A percentile compares a stretch with the other conserved stretches of the same genome.
Conservation (phyloP, 37 sponge, comb jelly and placozoan genomes). For the Lycopodina hypogea region DNA sequence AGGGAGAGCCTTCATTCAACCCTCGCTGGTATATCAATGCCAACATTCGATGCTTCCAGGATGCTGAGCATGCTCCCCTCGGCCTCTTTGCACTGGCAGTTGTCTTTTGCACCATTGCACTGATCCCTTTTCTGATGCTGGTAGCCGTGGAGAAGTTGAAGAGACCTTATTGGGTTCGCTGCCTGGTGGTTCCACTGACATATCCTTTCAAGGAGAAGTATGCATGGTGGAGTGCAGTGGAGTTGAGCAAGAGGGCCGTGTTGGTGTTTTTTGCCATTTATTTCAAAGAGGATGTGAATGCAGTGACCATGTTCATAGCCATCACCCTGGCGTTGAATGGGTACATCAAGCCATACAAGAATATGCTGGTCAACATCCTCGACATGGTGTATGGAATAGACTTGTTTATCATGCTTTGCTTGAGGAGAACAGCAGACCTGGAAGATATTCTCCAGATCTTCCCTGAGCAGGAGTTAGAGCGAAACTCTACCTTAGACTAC, state of each 20-base stretch:
- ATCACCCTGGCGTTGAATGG: constrained; percentile 13
- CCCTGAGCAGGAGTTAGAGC: background rate
- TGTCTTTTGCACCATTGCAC: constrained; percentile 5
- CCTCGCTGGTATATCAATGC: constrained; percentile 62
- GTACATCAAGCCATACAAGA: constrained; percentile 44
- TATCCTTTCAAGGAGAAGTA: constrained; percentile 25
- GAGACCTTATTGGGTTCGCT: constrained; percentile 4
- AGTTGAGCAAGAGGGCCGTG: constrained; percentile 42
- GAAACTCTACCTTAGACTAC: too few species aligned
- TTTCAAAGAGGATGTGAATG: constrained; percentile 36
- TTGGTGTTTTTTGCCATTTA: constrained; percentile 30
- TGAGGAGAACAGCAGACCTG: constrained; percentile 32
- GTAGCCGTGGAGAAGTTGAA: background rate
- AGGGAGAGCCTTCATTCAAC: constrained; percentile 7
- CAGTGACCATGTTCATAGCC: constrained; percentile 14
- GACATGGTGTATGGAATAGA: constrained; percentile 26
- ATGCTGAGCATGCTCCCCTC: constrained; percentile 49
- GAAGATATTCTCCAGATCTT: constrained; percentile 7
- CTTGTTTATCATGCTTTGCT: constrained; percentile 30
- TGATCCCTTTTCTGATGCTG: constrained; percentile 27
- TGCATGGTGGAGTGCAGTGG: constrained; percentile 57
- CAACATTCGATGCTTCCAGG: constrained; percentile 47
- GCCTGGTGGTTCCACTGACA: constrained; percentile 8
- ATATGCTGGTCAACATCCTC: constrained; percentile 30
- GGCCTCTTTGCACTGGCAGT: constrained; percentile 47